Percentiles rank a stretch among this genome's conserved stretches.
These are phyloP conservation scores for Crocuta crocuta DNA, from an alignment of 2,113 vertebrate species.

Conservation along the genomic window DNA sequence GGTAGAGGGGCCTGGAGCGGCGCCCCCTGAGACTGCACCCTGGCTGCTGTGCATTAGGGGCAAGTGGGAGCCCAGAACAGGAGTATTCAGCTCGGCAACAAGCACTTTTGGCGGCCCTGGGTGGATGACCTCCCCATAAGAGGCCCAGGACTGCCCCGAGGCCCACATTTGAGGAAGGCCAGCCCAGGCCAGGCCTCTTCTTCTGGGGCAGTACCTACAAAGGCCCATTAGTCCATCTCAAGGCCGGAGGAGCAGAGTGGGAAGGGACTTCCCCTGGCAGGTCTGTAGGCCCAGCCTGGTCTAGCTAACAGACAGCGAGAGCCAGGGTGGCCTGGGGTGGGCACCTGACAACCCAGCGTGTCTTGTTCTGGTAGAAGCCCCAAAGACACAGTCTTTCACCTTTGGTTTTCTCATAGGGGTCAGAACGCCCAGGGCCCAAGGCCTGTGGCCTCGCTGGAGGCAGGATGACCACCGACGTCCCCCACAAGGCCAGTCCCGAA, in stretches of 20 bases:
- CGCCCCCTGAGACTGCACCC: neutral
- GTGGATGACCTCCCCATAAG: neutral
- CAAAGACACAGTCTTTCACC: neutral
- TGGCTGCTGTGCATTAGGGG: neutral
- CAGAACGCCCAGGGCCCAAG: slow-evolving; percentile 82
- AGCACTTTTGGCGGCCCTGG: neutral
- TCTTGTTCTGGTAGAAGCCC: neutral
- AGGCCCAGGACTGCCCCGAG: neutral
- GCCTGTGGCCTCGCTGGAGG: slow-evolving; percentile 66
- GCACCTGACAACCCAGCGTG: neutral
- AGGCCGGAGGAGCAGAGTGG: neutral
- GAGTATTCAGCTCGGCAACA: neutral
- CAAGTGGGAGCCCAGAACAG: no score
- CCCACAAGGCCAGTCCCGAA: slow-evolving; percentile 91
- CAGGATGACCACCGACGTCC: slow-evolving; percentile 94
- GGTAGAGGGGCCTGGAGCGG: neutral
- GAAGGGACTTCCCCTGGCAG: neutral
- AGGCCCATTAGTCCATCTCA: neutral
- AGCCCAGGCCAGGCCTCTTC: neutral
- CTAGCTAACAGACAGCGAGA: neutral
- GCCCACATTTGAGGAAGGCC: neutral
- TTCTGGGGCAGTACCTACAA: neutral
- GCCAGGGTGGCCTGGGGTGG: neutral
- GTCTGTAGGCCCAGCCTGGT: neutral
- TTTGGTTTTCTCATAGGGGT: slow-evolving; percentile 77